Conservation (phyloP, 2,113 vertebrate species). For the Noturus placidus region DNA sequence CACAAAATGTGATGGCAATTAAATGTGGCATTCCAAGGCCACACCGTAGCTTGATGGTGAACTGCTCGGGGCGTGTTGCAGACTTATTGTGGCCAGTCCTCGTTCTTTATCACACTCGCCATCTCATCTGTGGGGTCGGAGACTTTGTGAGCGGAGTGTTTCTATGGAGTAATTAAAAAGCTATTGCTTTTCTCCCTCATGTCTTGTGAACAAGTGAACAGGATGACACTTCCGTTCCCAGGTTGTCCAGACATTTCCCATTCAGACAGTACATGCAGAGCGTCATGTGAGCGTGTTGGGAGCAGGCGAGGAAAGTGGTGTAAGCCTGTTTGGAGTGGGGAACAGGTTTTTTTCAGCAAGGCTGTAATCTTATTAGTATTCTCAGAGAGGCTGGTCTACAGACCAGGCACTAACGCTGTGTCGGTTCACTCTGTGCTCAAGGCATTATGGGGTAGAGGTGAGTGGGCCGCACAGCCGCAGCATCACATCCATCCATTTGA, state of each 20-base stretch:
- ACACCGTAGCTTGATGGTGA: neutral
- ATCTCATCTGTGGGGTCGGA: neutral
- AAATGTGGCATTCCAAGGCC: conserved; percentile 30
- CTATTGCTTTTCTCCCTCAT: neutral
- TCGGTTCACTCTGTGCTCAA: conserved; percentile 38
- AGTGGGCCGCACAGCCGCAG: conserved; percentile 39
- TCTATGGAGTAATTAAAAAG: neutral
- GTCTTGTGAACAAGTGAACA: neutral
- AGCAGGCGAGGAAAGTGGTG: neutral
- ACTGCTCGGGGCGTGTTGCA: conserved; percentile 14
- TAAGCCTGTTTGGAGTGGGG: conserved; percentile 51
- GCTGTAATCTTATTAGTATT: conserved; percentile 58
- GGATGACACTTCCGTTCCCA: conserved; percentile 12
- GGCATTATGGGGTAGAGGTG: conserved; percentile 50
- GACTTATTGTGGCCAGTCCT: conserved; percentile 11
- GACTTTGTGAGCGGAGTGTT: conserved; percentile 18
- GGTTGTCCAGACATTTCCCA: conserved; percentile 6
- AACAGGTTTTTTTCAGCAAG: conserved; percentile 33
- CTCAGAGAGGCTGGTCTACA: conserved; percentile 45
- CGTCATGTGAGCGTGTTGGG: neutral
- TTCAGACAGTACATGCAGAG: neutral
- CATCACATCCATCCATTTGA: conserved; percentile 53
- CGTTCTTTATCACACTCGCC: neutral
- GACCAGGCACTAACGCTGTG: conserved; percentile 24
- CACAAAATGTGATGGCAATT: conserved; percentile 44